A percentile compares a stretch with the other conserved stretches of the same genome.
These are phyloP conservation scores for Alentia gelatinosa DNA, from an alignment of 2,888 invertebrate species.

Conservation along the genomic window DNA sequence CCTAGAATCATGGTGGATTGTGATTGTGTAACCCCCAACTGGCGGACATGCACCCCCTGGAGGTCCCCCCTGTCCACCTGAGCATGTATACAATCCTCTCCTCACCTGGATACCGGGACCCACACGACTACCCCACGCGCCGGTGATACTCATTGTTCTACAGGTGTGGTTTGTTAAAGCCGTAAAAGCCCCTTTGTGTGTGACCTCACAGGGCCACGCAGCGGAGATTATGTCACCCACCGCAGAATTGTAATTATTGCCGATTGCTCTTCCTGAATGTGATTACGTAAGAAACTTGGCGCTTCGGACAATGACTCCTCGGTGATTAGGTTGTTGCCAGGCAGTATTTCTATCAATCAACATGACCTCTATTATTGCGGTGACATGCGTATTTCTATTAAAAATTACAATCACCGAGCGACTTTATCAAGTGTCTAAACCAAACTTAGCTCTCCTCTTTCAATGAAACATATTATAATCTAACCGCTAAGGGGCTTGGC, in stretches of 20 bases:
- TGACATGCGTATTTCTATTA: too few species aligned
- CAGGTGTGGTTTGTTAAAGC: conserved; percentile 2
- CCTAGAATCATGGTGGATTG: too few species aligned
- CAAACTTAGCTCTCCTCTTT: too few species aligned
- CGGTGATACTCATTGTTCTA: conserved; percentile 4
- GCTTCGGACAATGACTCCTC: not conserved
- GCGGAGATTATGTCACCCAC: not conserved
- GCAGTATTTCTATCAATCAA: too few species aligned
- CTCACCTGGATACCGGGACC: not conserved
- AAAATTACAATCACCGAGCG: too few species aligned
- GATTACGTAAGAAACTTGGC: too few species aligned
- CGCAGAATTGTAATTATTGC: not conserved
- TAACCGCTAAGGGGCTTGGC: too few species aligned
- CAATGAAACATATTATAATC: too few species aligned
- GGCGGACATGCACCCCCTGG: not conserved
- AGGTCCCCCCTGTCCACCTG: not conserved
- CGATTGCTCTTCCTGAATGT: not conserved
- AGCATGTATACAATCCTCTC: not conserved
- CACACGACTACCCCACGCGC: not conserved
- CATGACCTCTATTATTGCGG: too few species aligned
- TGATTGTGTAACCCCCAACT: too few species aligned
- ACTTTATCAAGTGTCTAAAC: too few species aligned
- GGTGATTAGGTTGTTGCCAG: not conserved
- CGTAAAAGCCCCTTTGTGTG: not conserved
- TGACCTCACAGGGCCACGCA: not conserved